These are phyloP conservation scores for Apamea epomidion DNA, from an alignment of 2,888 invertebrate species.

Conservation along the genomic window DNA sequence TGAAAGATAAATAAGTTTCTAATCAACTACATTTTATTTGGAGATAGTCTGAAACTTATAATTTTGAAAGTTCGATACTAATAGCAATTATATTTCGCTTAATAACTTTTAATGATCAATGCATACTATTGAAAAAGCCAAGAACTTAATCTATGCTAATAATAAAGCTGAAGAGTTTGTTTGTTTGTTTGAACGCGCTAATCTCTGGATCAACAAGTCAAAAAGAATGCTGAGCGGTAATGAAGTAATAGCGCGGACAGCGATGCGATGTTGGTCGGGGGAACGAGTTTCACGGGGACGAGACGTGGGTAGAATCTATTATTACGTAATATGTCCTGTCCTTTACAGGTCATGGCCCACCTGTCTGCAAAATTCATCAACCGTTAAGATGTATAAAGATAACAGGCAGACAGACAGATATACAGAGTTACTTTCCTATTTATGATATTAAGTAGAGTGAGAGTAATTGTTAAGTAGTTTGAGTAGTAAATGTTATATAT, in stretches of 20 bases:
- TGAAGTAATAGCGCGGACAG: background rate
- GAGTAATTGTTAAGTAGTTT: background rate
- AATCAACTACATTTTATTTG: conserved; percentile 19
- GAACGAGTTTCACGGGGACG: background rate
- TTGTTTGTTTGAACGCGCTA: background rate
- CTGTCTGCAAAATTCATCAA: background rate
- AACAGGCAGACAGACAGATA: background rate
- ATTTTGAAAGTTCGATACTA: conserved; percentile 16
- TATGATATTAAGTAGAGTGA: background rate
- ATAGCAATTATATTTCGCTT: conserved; percentile 8
- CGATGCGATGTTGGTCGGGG: background rate
- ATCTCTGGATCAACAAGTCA: background rate
- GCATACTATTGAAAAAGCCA: background rate
- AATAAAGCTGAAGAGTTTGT: too few relatives aligned
- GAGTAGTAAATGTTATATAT: background rate
- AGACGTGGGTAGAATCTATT: background rate
- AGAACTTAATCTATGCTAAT: background rate
- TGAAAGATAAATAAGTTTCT: background rate
- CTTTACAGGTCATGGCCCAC: background rate
- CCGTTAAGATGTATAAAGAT: background rate
- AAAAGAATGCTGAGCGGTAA: background rate
- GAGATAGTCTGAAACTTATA: background rate
- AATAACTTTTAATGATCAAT: conserved; percentile 3
- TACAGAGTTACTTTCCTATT: background rate
- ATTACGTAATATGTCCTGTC: background rate